Percentiles rank a stretch among this genome's conserved stretches.
Evolutionary conservation across 2,888 invertebrate genomes (phyloP).

Genomic region (Argynnis bischoffii): DNA sequence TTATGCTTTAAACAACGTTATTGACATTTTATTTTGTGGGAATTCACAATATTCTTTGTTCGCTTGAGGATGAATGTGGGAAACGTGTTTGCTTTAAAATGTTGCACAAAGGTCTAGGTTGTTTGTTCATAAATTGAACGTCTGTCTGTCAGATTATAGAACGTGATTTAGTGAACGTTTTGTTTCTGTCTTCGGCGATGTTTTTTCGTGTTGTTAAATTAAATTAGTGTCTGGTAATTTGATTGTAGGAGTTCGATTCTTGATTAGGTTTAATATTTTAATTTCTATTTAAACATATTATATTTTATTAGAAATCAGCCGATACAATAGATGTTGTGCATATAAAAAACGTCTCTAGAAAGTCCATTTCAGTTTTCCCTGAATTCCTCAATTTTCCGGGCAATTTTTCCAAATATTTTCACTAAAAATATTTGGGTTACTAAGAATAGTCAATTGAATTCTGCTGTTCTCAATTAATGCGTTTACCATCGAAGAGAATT

Average conservation of each 20-base stretch:
- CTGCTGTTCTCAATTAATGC: no score
- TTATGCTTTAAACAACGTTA: slow-evolving; percentile 33
- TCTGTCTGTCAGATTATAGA: slow-evolving; percentile 3
- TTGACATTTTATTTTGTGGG: slow-evolving; percentile 33
- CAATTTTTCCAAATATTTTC: no score
- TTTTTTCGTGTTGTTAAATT: background rate
- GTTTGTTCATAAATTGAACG: slow-evolving; percentile 15
- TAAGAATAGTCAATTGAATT: no score
- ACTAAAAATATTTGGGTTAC: no score
- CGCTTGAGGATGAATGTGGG: slow-evolving; percentile 9
- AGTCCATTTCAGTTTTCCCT: no score
- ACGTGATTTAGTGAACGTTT: background rate
- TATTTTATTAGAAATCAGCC: no score
- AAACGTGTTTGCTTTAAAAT: slow-evolving; percentile 10
- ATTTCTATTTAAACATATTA: background rate
- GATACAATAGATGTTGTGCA: no score
- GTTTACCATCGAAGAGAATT: no score
- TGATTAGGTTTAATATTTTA: background rate
- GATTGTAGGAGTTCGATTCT: background rate
- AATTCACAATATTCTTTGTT: slow-evolving; percentile 12
- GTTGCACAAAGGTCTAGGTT: background rate
- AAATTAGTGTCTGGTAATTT: background rate
- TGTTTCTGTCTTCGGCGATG: no score
- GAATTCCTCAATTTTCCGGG: no score
- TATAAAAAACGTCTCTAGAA: no score